Percentiles rank a stretch among this genome's conserved stretches.
Evolutionary conservation across 2,113 vertebrate genomes (phyloP).

Genomic region (Crotalus helleri): DNA sequence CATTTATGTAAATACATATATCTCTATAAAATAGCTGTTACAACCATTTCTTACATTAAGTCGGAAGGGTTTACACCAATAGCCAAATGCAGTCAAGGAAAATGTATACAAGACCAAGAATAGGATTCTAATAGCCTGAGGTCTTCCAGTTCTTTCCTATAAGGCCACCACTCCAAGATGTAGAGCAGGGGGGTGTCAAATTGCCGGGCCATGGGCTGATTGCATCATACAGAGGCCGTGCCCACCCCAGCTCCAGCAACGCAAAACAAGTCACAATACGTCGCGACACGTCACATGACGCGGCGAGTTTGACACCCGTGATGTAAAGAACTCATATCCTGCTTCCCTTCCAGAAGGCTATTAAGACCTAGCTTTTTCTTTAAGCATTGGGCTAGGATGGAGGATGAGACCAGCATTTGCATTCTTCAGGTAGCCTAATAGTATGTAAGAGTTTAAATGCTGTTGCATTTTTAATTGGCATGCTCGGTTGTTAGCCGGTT

Average conservation of each 20-base stretch:
- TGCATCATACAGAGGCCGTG: too few species aligned
- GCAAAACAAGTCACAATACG: too few species aligned
- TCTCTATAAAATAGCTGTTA: background rate
- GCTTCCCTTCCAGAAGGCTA: background rate
- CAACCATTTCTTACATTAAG: background rate
- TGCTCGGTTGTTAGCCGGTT: background rate
- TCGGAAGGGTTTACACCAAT: background rate
- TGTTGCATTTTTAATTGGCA: background rate
- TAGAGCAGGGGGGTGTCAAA: background rate
- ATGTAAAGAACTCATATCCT: background rate
- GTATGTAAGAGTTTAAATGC: background rate
- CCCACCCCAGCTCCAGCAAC: too few species aligned
- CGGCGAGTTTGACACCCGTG: too few species aligned
- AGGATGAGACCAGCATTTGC: background rate
- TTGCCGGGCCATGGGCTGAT: too few species aligned
- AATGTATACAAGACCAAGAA: background rate
- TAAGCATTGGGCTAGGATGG: background rate
- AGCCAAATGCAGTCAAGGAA: background rate
- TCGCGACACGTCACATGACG: too few species aligned
- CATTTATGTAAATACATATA: too few species aligned
- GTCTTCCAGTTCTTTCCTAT: background rate
- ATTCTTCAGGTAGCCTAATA: background rate
- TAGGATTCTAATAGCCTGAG: background rate
- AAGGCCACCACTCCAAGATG: conserved; percentile 2
- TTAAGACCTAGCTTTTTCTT: background rate